Conservation (phyloP, 2,888 invertebrate genomes). For the Himalopsyche tibetana region DNA sequence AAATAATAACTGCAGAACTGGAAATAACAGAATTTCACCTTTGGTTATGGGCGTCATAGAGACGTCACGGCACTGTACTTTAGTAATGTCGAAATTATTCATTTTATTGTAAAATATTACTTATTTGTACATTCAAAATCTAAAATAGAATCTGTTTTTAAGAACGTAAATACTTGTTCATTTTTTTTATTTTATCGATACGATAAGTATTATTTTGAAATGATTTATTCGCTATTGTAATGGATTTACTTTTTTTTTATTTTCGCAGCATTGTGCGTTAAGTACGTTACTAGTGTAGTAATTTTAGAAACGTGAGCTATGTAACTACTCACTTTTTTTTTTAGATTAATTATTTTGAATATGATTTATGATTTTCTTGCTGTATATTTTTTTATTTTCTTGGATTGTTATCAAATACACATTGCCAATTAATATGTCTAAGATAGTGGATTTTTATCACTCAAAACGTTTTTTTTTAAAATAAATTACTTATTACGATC, state of each 20-base stretch:
- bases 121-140: background rate
- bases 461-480: too few relatives aligned
- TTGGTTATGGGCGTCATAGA: slow-evolving; percentile 22
- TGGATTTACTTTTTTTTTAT: slow-evolving; percentile 11
- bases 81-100: background rate
- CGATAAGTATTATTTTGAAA: slow-evolving; percentile 30
- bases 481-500: too few relatives aligned
- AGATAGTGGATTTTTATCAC: too few relatives aligned
- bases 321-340: background rate
- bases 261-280: slow-evolving; percentile 27
- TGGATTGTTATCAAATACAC: too few relatives aligned
- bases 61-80: slow-evolving; percentile 43
- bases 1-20: background rate
- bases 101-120: slow-evolving; percentile 4
- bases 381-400: too few relatives aligned
- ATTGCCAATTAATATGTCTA: too few relatives aligned
- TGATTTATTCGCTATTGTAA: slow-evolving; percentile 31
- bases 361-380: too few relatives aligned
- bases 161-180: background rate
- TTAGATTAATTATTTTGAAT: too few relatives aligned
- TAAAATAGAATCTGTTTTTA: background rate
- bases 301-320: slow-evolving; percentile 28
- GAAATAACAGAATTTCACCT: slow-evolving; percentile 24
- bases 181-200: background rate
- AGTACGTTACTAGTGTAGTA: slow-evolving; percentile 34